phyloP scores from a whole-genome alignment of 1,140 invertebrate species.

The Pseudomyrmex gracilis region DNA sequence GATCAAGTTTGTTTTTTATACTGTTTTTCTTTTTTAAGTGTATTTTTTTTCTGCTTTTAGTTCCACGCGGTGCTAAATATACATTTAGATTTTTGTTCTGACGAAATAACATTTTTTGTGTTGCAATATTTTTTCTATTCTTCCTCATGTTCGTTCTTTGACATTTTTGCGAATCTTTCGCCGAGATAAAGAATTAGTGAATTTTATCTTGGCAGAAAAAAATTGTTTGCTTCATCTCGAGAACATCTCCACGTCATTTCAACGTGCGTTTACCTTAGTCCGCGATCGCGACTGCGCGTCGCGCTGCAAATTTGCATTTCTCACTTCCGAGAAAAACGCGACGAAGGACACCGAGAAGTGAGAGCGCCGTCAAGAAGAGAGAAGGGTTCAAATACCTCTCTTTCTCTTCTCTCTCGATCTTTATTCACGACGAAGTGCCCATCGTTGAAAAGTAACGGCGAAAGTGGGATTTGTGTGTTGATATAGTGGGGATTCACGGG shows the following conservation, averaged over 20 bases:
- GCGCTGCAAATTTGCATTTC: conserved; percentile 47
- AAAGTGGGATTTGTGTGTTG: conserved; percentile 79
- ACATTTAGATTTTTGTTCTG: not conserved
- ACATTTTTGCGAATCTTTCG: not conserved
- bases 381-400: conserved; percentile 70
- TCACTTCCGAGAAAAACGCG: conserved; percentile 25
- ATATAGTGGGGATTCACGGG: conserved; percentile 78
- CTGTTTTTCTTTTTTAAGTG: not conserved
- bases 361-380: conserved; percentile 63
- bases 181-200: not conserved
- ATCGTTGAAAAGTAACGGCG: conserved; percentile 76
- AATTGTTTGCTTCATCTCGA: not conserved
- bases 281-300: not conserved
- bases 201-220: conserved; percentile 3
- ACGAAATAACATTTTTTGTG: not conserved
- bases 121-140: not conserved
- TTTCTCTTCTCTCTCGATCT: conserved; percentile 65
- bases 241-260: not conserved
- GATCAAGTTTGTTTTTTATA: not conserved
- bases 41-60: not conserved
- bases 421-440: conserved; percentile 70
- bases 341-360: conserved; percentile 62
- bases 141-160: not conserved
- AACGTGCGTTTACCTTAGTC: not conserved
- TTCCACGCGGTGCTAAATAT: not conserved